These are phyloP conservation scores for Pangasius macronema DNA, from an alignment of 2,797 vertebrate genomes.

Conservation along the genomic window DNA sequence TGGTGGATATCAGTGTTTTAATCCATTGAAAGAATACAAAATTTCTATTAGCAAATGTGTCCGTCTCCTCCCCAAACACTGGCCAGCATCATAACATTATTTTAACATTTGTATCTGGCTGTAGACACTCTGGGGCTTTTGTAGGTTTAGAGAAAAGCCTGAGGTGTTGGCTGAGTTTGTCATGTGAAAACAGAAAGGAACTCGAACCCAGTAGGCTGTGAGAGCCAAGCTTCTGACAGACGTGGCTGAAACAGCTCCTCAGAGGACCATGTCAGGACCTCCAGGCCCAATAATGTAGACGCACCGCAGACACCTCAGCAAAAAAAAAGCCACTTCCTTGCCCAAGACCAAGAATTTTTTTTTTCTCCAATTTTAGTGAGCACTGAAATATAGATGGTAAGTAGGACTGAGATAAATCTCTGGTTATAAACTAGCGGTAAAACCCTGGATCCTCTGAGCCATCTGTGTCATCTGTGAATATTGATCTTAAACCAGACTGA, in stretches of 20 bases:
- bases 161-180: conserved; percentile 79
- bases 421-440: conserved; percentile 56
- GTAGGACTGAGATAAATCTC: conserved; percentile 39
- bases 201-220: conserved; percentile 66
- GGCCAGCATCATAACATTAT: conserved; percentile 63
- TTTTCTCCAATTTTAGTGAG: conserved; percentile 54
- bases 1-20: conserved; percentile 41
- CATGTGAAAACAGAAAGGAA: conserved; percentile 75
- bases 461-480: conserved; percentile 55
- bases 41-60: conserved; percentile 64
- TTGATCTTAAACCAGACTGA: conserved; percentile 71
- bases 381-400: conserved; percentile 50
- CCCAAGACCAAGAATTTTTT: conserved; percentile 56
- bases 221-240: conserved; percentile 76
- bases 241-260: conserved; percentile 66
- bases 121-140: conserved; percentile 58
- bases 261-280: conserved; percentile 67
- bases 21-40: conserved; percentile 59
- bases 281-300: conserved; percentile 65
- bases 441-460: conserved; percentile 47
- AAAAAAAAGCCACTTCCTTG: conserved; percentile 58
- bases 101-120: conserved; percentile 66
- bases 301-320: conserved; percentile 59
- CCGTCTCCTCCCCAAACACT: conserved; percentile 56
- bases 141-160: conserved; percentile 69